Evolutionary conservation across 2,797 vertebrate genomes (phyloP).

Genomic region (Myiotriccus ornatus): DNA sequence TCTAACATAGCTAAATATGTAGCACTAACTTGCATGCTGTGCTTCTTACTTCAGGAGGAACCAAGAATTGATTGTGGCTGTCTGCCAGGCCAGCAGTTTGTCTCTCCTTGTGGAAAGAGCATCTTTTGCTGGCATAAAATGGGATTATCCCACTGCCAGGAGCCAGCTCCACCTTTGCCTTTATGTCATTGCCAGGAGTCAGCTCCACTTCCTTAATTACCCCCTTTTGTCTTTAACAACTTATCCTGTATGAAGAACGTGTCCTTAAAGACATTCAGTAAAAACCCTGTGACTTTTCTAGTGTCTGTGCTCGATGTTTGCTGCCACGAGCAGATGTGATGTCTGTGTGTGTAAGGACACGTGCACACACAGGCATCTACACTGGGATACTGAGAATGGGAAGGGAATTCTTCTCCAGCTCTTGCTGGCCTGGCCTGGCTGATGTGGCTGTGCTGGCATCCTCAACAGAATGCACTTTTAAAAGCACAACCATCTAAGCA

Average conservation of each 20-base stretch:
- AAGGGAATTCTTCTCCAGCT: neutral
- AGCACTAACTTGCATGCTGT: neutral
- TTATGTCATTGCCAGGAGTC: neutral
- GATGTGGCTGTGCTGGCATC: neutral
- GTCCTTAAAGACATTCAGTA: neutral
- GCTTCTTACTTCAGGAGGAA: neutral
- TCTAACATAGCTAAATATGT: neutral
- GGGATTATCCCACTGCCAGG: neutral
- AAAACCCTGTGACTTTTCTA: neutral
- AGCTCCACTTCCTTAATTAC: neutral
- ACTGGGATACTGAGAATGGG: neutral
- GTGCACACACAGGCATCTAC: neutral
- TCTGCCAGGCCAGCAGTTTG: slow-evolving; percentile 22
- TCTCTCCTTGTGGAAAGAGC: neutral
- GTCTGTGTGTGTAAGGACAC: neutral
- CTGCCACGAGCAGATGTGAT: neutral
- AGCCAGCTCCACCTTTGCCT: neutral
- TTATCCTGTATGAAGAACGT: neutral
- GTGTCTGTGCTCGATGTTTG: neutral
- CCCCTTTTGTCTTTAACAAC: neutral
- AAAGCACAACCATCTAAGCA: neutral
- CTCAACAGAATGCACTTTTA: neutral
- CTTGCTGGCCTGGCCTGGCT: neutral
- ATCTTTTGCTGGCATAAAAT: neutral
- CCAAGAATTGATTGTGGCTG: neutral